phyloP scores from a whole-genome alignment of 2,797 vertebrate genomes.

The Sebastolobus altivelis region DNA sequence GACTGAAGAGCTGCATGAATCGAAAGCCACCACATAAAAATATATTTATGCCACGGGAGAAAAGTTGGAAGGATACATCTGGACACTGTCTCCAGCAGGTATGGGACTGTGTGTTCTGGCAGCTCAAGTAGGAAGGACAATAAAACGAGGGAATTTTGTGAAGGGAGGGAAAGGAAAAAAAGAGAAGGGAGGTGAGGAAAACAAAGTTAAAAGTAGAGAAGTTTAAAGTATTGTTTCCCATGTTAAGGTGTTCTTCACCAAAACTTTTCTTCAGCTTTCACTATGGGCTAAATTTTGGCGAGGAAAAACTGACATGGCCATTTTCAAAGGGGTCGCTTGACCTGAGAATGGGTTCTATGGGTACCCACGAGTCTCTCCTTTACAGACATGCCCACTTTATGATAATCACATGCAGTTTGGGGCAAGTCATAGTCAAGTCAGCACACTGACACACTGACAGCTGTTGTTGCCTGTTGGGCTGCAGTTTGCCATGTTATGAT shows the following conservation, averaged over 20 bases:
- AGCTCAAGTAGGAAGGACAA: slow-evolving; percentile 41
- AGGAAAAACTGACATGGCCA: neutral
- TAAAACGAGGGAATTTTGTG: slow-evolving; percentile 42
- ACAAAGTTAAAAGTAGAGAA: neutral
- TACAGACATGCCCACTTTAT: too few species aligned
- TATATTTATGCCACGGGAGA: slow-evolving; percentile 57
- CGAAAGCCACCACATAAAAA: slow-evolving; percentile 50
- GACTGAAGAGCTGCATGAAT: slow-evolving; percentile 42
- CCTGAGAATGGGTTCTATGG: too few species aligned
- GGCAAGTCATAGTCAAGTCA: too few species aligned
- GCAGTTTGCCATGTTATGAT: accelerated
- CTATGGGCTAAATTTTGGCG: neutral
- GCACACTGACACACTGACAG: too few species aligned
- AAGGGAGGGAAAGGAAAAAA: neutral
- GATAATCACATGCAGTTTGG: accelerated
- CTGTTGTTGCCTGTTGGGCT: too few species aligned
- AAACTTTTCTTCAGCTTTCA: neutral
- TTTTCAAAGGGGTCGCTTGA: too few species aligned
- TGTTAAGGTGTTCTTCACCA: neutral
- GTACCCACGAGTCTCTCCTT: too few species aligned
- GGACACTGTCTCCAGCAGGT: slow-evolving; percentile 64
- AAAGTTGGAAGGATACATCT: slow-evolving; percentile 51
- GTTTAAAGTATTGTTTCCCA: neutral
- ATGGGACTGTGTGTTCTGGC: slow-evolving; percentile 60
- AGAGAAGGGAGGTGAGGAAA: neutral